A percentile compares a stretch with the other conserved stretches of the same genome.
phyloP scores from a whole-genome alignment of 2,888 invertebrate genomes.

The Ecdyonurus torrentis region DNA sequence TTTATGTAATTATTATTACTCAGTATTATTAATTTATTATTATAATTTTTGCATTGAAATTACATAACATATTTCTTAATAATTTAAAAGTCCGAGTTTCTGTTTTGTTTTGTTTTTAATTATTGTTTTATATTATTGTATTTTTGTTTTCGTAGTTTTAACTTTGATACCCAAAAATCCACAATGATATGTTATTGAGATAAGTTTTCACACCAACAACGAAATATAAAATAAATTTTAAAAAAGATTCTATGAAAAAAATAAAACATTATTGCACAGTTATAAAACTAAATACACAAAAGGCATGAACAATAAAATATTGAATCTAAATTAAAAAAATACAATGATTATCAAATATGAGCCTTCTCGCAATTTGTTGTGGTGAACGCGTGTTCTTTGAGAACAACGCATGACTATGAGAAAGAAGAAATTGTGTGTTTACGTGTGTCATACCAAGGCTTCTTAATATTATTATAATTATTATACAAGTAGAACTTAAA shows the following conservation, averaged over 20 bases:
- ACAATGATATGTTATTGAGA: slow-evolving; percentile 17
- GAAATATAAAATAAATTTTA: slow-evolving; percentile 10
- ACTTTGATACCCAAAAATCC: slow-evolving; percentile 14
- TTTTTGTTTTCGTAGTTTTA: slow-evolving; percentile 3
- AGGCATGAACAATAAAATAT: slow-evolving; percentile 13
- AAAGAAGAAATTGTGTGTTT: not conserved
- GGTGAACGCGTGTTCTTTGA: not conserved
- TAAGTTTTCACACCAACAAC: slow-evolving; percentile 16
- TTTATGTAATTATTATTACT: too few species aligned
- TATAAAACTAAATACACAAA: slow-evolving; percentile 15
- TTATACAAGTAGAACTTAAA: not conserved
- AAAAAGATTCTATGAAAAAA: not conserved
- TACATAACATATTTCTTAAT: too few species aligned
- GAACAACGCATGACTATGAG: not conserved
- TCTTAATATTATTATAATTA: too few species aligned
- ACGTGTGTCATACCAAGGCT: not conserved
- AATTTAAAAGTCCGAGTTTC: too few species aligned
- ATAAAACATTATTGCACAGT: slow-evolving; percentile 12
- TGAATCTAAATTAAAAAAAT: not conserved
- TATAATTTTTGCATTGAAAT: slow-evolving; percentile 2
- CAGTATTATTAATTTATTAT: not conserved
- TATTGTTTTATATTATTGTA: not conserved
- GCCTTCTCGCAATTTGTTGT: not conserved
- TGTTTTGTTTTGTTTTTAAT: not conserved
- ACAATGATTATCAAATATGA: not conserved